Percentiles rank a stretch among this genome's conserved stretches.
phyloP scores from a whole-genome alignment of 2,797 vertebrate genomes.

The Anguilla obscura region DNA sequence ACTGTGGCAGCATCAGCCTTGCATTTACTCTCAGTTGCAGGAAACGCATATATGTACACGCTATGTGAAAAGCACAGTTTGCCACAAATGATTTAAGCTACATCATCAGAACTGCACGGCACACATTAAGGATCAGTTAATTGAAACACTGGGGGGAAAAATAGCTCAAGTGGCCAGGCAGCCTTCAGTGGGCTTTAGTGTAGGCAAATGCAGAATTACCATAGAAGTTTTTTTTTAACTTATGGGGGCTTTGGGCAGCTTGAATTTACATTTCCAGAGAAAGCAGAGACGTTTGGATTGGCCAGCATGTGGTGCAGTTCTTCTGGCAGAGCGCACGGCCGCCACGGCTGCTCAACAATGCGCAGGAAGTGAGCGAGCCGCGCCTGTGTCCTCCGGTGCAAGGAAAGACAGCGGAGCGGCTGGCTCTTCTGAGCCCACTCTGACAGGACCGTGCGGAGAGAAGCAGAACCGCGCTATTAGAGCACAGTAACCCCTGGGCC shows the following conservation, averaged over 20 bases:
- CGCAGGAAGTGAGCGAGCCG: conserved; percentile 35
- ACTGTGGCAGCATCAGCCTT: neutral
- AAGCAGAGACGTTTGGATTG: conserved; percentile 50
- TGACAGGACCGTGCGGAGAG: conserved; percentile 33
- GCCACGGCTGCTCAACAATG: conserved; percentile 44
- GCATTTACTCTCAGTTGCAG: neutral
- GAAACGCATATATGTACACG: neutral
- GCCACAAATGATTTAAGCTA: neutral
- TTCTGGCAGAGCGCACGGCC: conserved; percentile 32
- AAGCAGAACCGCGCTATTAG: conserved; percentile 5
- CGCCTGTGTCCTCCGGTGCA: conserved; percentile 34
- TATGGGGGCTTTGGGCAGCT: neutral
- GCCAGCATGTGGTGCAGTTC: conserved; percentile 49
- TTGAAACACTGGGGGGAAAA: neutral
- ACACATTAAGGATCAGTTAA: neutral
- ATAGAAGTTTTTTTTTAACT: neutral
- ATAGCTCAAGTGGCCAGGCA: neutral
- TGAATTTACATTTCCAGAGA: neutral
- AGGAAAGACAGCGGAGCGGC: conserved; percentile 43
- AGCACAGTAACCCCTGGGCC: conserved; percentile 49
- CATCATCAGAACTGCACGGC: neutral
- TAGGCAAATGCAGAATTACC: neutral
- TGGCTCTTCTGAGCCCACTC: conserved; percentile 35
- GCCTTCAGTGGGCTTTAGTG: neutral
- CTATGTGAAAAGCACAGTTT: neutral